These are phyloP conservation scores for Steinernema hermaphroditum DNA, from an alignment of 2,888 invertebrate genomes.

Conservation along the genomic window DNA sequence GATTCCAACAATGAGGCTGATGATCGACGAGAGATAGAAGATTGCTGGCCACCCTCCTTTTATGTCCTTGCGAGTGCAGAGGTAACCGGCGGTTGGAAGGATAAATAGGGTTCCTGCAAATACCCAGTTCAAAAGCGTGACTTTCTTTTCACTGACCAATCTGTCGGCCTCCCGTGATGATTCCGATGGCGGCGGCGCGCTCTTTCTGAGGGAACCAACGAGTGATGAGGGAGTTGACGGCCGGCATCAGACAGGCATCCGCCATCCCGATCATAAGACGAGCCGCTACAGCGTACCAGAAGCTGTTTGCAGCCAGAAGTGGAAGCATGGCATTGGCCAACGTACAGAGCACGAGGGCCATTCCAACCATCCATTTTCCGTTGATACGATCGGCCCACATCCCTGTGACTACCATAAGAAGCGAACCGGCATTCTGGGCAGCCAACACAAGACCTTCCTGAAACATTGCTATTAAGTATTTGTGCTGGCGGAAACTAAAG, in stretches of 20 bases:
- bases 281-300: conserved; percentile 60
- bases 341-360: conserved; percentile 53
- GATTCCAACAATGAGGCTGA: conserved; percentile 53
- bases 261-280: conserved; percentile 59
- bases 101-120: conserved; percentile 60
- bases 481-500: too few species aligned
- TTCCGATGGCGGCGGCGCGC: conserved; percentile 61
- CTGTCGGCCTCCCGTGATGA: conserved; percentile 63
- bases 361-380: conserved; percentile 62
- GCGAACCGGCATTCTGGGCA: conserved; percentile 62
- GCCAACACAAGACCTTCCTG: conserved; percentile 63
- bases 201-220: conserved; percentile 61
- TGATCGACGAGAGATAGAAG: conserved; percentile 58
- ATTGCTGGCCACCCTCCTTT: conserved; percentile 64
- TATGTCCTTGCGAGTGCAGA: conserved; percentile 62
- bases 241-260: conserved; percentile 63
- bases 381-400: conserved; percentile 62
- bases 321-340: conserved; percentile 59
- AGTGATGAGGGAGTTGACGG: conserved; percentile 62
- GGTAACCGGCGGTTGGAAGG: conserved; percentile 62
- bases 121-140: conserved; percentile 40
- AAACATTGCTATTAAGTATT: too few species aligned
- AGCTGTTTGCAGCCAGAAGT: conserved; percentile 47
- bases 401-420: conserved; percentile 61
- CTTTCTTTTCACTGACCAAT: conserved; percentile 44